Base-by-base conservation (phyloP, 2,797 vertebrate species). In the Lithobates pipiens region DNA sequence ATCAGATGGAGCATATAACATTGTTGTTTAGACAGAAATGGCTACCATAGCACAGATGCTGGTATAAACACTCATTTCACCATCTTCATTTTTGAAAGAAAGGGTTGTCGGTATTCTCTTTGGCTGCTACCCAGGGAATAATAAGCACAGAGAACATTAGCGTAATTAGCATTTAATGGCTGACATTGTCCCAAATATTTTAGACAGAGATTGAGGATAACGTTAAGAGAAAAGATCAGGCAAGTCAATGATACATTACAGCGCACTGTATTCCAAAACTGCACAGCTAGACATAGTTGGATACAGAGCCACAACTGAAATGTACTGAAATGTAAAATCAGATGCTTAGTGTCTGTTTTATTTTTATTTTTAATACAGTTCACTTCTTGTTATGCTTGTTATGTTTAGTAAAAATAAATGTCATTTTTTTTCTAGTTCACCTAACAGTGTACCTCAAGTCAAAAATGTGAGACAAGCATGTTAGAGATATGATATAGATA, bases 111-210 rank as follows among this genome's bases (percentile, higher is more conserved):
- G 72, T 63, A 80, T 67, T 81, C 44, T 76, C 77, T 81, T 80
- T 85, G 84, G 84, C 77, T 85, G 61, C 21, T 63, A 32, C 44
- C 77, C 84, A 85, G 84, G 84, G 84, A 85, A 80, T 85, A 57
- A 74, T 80, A 75, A 68, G 71, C 77, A 81, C 61, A 75, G 75
- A 85, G 84, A 85, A 85, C 72, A 85, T 81, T 80, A 80, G 84
- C 39, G 63, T 85, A 85, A 85, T 85, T 85, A 85, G 84, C 84
- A 76, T 85, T 85, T 85, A 80, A 85, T 80, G 84, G 72, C 78
- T 85, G 77, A 85, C 84, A 76, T 76, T 85, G 84, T 79, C 77
- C 84, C 77, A 85, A 85, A 80, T 85, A 85, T 85, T 85, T 85
- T 85, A 85, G 72, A 85, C 71, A 70, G 80, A 81, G 84, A 85